Percentiles rank a stretch among this genome's conserved stretches.
These are phyloP conservation scores for Crenuchus spilurus DNA, from an alignment of 2,797 vertebrate genomes.

Conservation along the genomic window DNA sequence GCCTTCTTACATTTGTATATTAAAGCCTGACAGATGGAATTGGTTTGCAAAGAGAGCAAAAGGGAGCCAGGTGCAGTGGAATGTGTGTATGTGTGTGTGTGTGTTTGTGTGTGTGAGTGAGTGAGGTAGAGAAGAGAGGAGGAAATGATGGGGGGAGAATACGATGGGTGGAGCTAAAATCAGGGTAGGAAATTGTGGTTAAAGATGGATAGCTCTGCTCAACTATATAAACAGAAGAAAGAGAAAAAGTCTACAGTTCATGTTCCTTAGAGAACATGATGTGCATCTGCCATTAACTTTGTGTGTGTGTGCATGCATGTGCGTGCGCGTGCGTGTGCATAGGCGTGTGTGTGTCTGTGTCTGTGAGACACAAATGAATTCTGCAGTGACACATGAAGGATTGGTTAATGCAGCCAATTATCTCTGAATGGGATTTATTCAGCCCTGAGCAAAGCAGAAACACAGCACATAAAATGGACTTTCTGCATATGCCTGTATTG, in stretches of 20 bases:
- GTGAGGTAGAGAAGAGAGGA: neutral
- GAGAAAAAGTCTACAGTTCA: too few relatives aligned
- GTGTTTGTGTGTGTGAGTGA: neutral
- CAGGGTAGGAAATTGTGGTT: neutral
- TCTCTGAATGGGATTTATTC: neutral
- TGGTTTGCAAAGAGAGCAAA: neutral
- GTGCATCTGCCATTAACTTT: neutral
- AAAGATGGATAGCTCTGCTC: neutral
- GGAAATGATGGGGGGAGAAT: neutral
- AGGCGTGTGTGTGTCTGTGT: neutral
- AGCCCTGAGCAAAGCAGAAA: neutral
- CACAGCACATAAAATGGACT: neutral
- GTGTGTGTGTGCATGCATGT: neutral
- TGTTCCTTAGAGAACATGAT: neutral
- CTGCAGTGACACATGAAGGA: slow-evolving; percentile 13
- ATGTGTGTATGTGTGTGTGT: neutral
- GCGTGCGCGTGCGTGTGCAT: too few relatives aligned
- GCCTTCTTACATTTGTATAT: too few relatives aligned
- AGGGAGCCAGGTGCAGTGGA: neutral
- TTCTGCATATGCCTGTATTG: neutral
- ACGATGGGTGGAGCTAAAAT: neutral
- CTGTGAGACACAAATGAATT: neutral
- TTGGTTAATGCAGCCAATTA: slow-evolving; percentile 25
- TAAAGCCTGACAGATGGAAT: neutral
- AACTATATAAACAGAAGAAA: neutral